A percentile compares a stretch with the other conserved stretches of the same genome.
phyloP scores from a whole-genome alignment of 2,113 vertebrate genomes.

The Xiphorhynchus elegans region DNA sequence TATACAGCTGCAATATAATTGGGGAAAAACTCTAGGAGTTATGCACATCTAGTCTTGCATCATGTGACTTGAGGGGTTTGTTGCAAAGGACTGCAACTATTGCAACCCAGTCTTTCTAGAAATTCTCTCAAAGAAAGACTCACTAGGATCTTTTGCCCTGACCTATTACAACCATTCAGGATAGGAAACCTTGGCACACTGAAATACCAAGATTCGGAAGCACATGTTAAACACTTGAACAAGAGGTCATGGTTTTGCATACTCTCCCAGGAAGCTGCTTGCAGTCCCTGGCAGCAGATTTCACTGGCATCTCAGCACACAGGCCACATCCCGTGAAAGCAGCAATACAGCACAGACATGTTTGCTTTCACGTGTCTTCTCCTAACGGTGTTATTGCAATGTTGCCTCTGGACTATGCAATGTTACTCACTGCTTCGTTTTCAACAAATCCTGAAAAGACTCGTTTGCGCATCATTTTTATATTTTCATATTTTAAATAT shows the following conservation, averaged over 20 bases:
- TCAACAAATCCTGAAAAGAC: not conserved
- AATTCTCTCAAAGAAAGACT: not conserved
- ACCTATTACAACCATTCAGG: no score
- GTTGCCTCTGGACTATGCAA: not conserved
- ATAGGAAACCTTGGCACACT: accelerated
- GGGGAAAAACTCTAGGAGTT: not conserved
- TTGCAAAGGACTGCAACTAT: not conserved
- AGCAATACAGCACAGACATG: accelerated
- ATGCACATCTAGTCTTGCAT: not conserved
- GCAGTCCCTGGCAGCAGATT: not conserved
- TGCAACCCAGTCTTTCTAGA: not conserved
- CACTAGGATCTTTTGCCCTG: not conserved
- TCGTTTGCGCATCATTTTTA: not conserved
- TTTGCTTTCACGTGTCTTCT: not conserved
- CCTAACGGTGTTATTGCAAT: accelerated
- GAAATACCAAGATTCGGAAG: not conserved
- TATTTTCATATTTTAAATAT: not conserved
- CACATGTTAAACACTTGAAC: accelerated
- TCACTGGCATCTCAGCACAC: not conserved
- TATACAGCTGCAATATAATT: not conserved
- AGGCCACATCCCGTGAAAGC: not conserved
- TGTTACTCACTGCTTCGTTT: not conserved
- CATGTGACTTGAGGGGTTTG: not conserved
- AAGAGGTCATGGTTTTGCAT: not conserved
- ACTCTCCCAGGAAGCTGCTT: not conserved